These are phyloP conservation scores for Lordiphosa andalusiaca DNA, from an alignment of 2,888 invertebrate genomes.

Conservation along the genomic window DNA sequence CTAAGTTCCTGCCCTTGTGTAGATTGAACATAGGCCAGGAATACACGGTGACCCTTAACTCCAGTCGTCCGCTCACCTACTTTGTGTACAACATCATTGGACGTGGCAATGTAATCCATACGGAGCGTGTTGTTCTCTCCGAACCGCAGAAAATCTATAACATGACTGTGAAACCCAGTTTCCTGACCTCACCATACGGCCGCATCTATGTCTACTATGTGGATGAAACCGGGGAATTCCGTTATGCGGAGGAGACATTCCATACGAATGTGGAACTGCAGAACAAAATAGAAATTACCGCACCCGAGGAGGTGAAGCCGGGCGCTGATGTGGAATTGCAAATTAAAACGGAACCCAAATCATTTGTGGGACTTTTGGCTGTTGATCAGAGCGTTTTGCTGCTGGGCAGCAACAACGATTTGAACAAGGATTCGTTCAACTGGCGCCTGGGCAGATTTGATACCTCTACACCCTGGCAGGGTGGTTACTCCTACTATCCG, in stretches of 20 bases:
- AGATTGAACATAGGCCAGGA: conserved; percentile 85
- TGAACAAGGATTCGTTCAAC: conserved; percentile 82
- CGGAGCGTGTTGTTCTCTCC: conserved; percentile 84
- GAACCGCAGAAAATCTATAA: conserved; percentile 81
- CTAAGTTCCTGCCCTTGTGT: conserved; percentile 53
- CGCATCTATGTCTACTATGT: conserved; percentile 91
- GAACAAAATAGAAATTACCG: conserved; percentile 84
- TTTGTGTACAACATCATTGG: conserved; percentile 90
- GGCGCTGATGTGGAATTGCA: conserved; percentile 89
- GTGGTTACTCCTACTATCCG: conserved; percentile 75
- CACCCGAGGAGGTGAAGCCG: conserved; percentile 87
- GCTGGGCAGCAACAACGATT: conserved; percentile 84
- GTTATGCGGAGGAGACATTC: conserved; percentile 91
- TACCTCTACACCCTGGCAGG: conserved; percentile 79
- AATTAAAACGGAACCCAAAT: conserved; percentile 91
- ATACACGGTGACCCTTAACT: conserved; percentile 87
- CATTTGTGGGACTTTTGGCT: conserved; percentile 92
- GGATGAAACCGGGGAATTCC: conserved; percentile 86
- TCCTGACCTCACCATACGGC: conserved; percentile 90
- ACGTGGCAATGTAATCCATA: conserved; percentile 90
- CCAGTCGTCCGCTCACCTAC: conserved; percentile 87
- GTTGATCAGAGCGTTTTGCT: conserved; percentile 91
- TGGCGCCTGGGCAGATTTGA: conserved; percentile 85
- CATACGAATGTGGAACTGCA: conserved; percentile 87
- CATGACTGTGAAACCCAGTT: conserved; percentile 86